phyloP scores from a whole-genome alignment of 2,888 invertebrate species.

The Conomelus anceps region DNA sequence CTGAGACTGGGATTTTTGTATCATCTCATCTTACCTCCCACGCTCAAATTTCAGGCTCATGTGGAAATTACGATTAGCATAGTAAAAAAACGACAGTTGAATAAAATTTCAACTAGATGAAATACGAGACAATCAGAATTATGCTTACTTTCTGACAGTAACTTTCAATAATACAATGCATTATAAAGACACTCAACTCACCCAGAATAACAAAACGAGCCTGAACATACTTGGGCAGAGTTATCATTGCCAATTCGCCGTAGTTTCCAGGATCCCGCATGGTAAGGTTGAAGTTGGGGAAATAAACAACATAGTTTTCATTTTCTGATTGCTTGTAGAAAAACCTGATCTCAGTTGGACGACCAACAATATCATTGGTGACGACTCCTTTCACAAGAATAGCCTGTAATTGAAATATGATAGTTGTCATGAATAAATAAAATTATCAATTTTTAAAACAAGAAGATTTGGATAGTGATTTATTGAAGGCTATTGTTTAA shows the following conservation, averaged over 20 bases:
- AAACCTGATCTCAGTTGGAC: slow-evolving; percentile 92
- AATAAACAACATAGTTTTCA: slow-evolving; percentile 94
- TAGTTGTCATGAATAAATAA: not conserved
- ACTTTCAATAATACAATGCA: not conserved
- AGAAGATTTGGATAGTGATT: too few species aligned
- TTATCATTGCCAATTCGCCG: slow-evolving; percentile 93
- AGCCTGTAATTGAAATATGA: slow-evolving; percentile 44
- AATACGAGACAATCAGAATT: too few species aligned
- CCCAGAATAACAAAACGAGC: slow-evolving; percentile 84
- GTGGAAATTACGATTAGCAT: too few species aligned
- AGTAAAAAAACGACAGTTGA: too few species aligned
- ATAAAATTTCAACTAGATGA: too few species aligned
- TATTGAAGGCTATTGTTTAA: too few species aligned
- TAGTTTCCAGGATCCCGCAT: slow-evolving; percentile 95
- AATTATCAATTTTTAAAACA: not conserved
- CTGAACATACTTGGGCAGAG: slow-evolving; percentile 85
- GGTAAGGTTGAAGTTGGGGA: slow-evolving; percentile 91
- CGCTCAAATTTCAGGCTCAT: too few species aligned
- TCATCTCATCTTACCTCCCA: too few species aligned
- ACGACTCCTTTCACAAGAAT: slow-evolving; percentile 91
- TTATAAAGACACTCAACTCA: slow-evolving; percentile 29
- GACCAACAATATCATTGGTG: slow-evolving; percentile 88
- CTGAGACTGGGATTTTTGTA: too few species aligned
- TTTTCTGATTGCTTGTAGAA: slow-evolving; percentile 93
- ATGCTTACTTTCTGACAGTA: too few species aligned